Conservation (phyloP, 2,113 vertebrate species). For the Anhinga anhinga region DNA sequence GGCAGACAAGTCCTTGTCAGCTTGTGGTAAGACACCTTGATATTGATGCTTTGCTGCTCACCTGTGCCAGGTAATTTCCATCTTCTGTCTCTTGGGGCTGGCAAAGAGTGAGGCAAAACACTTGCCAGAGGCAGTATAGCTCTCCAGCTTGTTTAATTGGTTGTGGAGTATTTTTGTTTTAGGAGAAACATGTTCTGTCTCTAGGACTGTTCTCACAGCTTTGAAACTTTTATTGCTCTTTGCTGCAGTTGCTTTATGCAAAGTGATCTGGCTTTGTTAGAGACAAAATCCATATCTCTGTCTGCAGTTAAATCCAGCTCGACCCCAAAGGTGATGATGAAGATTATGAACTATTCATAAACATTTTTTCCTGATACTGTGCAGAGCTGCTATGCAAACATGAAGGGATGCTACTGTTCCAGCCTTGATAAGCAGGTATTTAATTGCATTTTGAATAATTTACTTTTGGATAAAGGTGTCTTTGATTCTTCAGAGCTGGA, state of each 20-base stretch:
- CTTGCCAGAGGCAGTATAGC: not conserved
- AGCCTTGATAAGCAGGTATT: not conserved
- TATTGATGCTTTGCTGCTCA: not conserved
- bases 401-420: not conserved
- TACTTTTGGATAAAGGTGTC: not conserved
- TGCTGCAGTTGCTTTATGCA: not conserved
- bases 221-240: not conserved
- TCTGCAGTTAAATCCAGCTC: not conserved
- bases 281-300: not conserved
- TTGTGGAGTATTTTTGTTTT: not conserved
- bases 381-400: not conserved
- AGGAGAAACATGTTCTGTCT: accelerated
- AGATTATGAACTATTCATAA: not conserved
- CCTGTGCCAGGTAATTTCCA: not conserved
- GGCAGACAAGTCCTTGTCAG: not conserved
- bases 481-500: not conserved
- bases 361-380: not conserved
- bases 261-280: not conserved
- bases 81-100: not conserved
- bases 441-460: not conserved
- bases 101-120: not conserved
- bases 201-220: not conserved
- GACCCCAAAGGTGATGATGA: not conserved
- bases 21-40: not conserved
- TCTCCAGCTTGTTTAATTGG: not conserved